Base-by-base conservation (phyloP, 2,888 invertebrate genomes). In the Lochmaea capreae region DNA sequence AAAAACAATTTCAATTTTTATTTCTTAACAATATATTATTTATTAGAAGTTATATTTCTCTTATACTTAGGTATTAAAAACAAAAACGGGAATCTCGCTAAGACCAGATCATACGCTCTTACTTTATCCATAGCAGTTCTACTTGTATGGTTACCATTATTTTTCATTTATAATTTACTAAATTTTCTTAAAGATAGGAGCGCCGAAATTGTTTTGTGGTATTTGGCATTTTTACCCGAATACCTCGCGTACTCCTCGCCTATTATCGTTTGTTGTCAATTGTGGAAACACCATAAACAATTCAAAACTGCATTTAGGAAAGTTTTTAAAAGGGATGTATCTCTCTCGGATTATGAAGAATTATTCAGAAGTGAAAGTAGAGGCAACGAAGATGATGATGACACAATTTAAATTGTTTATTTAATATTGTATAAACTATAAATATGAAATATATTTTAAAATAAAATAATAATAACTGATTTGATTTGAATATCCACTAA, bases 201-300 rank as follows among this genome's bases (percentile, higher is more conserved):
- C 1, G 65, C 73, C 3, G 77, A 77, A 16, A 59, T 68, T 2
- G 67, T 75, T n/a, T 54, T 79, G 67, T 79, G 77, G 79, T 74
- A 73, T 67, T 5, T 73, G 14, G 75, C 76, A 2, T 76, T 79
- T 65, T 22, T 77, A 18, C 77, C 79, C 1, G 79, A 77, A 66
- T 79, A 73, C 54, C 46, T 76, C n/a, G 77, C 75, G 5, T 79
- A 77, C 46, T 74, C 61, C 3, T 69, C 67, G 14, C 73, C 77
- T 8, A 12, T 77, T n/a, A 52, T 76, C 2, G 61, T 72, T 12
- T 52, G 70, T 12, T 76, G 62, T 58, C 67, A 73, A 59, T 65
- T 79, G 18, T 79, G 77, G 74, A 73, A 39, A 61, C 58, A 39
- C 3, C 73, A 76, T 59, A 76, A 77, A 22, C 65, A 77, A 16